Evolutionary conservation across 2,888 invertebrate genomes (phyloP).

Genomic region (Trichacis sp.): DNA sequence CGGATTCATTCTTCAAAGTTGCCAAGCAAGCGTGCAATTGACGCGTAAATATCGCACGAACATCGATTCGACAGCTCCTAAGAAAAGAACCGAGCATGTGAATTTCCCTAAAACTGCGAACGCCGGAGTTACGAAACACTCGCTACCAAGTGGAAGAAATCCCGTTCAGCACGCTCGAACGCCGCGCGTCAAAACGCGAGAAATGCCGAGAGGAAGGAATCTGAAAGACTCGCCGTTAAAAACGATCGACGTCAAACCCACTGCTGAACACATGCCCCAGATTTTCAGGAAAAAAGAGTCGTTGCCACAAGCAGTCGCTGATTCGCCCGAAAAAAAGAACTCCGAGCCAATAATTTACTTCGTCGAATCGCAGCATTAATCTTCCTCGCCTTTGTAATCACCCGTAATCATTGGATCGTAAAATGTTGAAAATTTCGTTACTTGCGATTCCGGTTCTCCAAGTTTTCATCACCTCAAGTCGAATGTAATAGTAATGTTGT

Average conservation of each 20-base stretch:
- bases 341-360: slow-evolving; percentile 50
- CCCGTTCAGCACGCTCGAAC: slow-evolving; percentile 13
- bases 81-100: slow-evolving; percentile 30
- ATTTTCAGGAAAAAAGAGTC: slow-evolving; percentile 52
- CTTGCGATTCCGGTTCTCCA: no score
- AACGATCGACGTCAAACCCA: slow-evolving; percentile 53
- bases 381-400: background rate
- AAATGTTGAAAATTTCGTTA: no score
- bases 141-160: slow-evolving; percentile 26
- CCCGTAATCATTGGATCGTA: no score
- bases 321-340: slow-evolving; percentile 41
- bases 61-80: slow-evolving; percentile 32
- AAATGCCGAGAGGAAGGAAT: slow-evolving; percentile 34
- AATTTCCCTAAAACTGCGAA: slow-evolving; percentile 26
- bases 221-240: slow-evolving; percentile 53
- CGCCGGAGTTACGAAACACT: slow-evolving; percentile 25
- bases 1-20: slow-evolving; percentile 60
- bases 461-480: no score
- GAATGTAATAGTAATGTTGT: no score
- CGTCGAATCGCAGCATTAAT: slow-evolving; percentile 44
- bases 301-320: slow-evolving; percentile 52
- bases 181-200: slow-evolving; percentile 24
- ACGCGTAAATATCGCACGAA: slow-evolving; percentile 50
- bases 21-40: slow-evolving; percentile 60
- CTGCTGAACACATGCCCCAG: slow-evolving; percentile 47